Base-by-base conservation (phyloP, 2,113 vertebrate species). In the Blennius ocellaris region DNA sequence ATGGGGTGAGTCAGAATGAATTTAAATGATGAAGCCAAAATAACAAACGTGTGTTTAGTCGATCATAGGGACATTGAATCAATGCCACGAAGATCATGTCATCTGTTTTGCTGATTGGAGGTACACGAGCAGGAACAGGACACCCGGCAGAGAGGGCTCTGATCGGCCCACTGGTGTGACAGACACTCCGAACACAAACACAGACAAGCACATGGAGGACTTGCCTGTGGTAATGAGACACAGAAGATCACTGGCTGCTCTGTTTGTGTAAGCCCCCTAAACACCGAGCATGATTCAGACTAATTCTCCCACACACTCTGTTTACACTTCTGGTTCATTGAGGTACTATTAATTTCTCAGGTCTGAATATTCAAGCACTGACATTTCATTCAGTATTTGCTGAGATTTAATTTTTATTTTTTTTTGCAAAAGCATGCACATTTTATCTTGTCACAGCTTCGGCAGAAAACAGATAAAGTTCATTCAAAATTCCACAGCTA, bases 251-350 rank as follows among this genome's bases (percentile, higher is more conserved):
- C 83, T 75, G 73, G 69, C 74, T 86, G 86, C 69, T 91, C 60
- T 88, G 80, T 91, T 89, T 90, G 88, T 84, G 80, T 83, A 87
- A 90, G 84, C 89, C 91, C 89, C 90, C 88, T 81, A 87, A 92
- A 93, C 91, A 89, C 90, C 54, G 61, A 86, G 86, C 81, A 84
- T 94, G 92, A 94, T 90, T 93, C 93, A 93, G 87, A 88, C 90
- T 86, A 85, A 85, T 85, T 92, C 93, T 90, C 94, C 93, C 91
- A 93, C 92, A 92, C 91, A 89, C 79, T 88, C 83, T 87, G 84
- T 91, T 91, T 91, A 90, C 87, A 90, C 88, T 92, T 85, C 76
- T 85, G 89, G 73, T 92, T 93, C 90, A 91, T 92, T 88, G 91
- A 91, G 90, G 86, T 92, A 87, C 84, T 90, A 90, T 86, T 90